These are phyloP conservation scores for Oegoconia quadripuncta DNA, from an alignment of 2,888 invertebrate species.

Conservation along the genomic window DNA sequence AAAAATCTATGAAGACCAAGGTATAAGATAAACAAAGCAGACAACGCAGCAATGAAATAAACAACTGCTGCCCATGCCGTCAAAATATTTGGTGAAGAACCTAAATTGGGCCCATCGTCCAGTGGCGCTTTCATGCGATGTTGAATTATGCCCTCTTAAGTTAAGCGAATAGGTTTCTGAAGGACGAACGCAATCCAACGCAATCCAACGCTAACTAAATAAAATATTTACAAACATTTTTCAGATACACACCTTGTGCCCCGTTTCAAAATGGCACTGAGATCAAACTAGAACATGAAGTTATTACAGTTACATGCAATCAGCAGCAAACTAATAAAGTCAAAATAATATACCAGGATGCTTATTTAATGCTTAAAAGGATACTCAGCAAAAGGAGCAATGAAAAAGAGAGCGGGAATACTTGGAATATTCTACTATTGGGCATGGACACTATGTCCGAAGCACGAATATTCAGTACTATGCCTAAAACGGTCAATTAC, in stretches of 20 bases:
- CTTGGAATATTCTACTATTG: conserved; percentile 20
- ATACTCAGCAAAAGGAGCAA: conserved; percentile 4
- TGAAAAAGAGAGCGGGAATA: background rate
- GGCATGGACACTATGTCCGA: conserved; percentile 22
- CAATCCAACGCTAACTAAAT: too few species aligned
- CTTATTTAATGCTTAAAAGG: conserved; percentile 42
- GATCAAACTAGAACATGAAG: conserved; percentile 33
- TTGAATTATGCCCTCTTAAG: too few species aligned
- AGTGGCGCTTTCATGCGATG: too few species aligned
- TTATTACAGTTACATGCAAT: conserved; percentile 41
- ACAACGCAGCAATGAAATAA: too few species aligned
- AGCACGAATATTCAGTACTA: conserved; percentile 11
- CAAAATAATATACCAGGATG: conserved; percentile 38
- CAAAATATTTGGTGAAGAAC: too few species aligned
- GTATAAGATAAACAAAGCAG: too few species aligned
- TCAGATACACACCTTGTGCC: conserved; percentile 38
- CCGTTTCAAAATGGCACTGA: conserved; percentile 34
- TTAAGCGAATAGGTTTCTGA: too few species aligned
- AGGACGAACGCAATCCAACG: too few species aligned
- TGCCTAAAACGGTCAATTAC: conserved; percentile 16
- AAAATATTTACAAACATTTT: conserved; percentile 13
- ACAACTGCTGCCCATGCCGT: too few species aligned
- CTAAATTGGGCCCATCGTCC: too few species aligned
- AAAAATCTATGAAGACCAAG: too few species aligned
- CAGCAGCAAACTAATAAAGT: conserved; percentile 9